Base-by-base conservation (phyloP, 2,113 vertebrate species). In the Puntigrus tetrazona region DNA sequence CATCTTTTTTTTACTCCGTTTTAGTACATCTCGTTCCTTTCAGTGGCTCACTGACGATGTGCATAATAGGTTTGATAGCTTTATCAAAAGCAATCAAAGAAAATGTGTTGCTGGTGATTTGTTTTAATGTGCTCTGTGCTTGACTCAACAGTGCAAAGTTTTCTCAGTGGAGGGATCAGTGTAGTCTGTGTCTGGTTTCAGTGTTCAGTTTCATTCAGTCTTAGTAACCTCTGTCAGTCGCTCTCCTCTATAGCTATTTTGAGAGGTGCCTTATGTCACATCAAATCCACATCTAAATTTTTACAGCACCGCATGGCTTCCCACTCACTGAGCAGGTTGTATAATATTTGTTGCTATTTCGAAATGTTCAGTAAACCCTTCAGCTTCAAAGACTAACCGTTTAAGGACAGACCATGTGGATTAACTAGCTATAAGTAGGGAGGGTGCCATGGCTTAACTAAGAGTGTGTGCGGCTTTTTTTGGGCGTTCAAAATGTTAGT, bases 321-420 rank as follows among this genome's bases (percentile, higher is more conserved):
- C 52, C 78, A 82, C 83, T 50, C 41, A 47, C 25, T 16, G 5
- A 59, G 38, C 83, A 29, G 75, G 65, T 78, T 83, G 59, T 70
- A 63, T 70, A 65, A 78, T 78, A 69, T 82, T 52, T 57, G 84
- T 81, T 86, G 57, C 87, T 84, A 88, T 88, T 84, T 84, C 9
- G 27, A 70, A 82, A 77, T 72, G 41, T n/a, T 36, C 84, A 59
- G 69, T 50, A 78, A 82, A 83, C 73, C 65, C 50, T 38, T 85
- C 34, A 31, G n/a, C 43, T 79, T 65, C 47, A 77, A 70, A 22
- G 74, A 29, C 36, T 25, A 47, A 86, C 63, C 69, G 9, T 67
- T 31, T 36, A 69, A 73, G 69, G 43, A 59, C 47, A 43, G 59
- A 73, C 18, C 41, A 38, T 38, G 25, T 31, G 27, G 61, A 81